A percentile compares a stretch with the other conserved stretches of the same genome.
phyloP scores from a whole-genome alignment of 2,113 vertebrate species.

The Oreocharis arfaki region DNA sequence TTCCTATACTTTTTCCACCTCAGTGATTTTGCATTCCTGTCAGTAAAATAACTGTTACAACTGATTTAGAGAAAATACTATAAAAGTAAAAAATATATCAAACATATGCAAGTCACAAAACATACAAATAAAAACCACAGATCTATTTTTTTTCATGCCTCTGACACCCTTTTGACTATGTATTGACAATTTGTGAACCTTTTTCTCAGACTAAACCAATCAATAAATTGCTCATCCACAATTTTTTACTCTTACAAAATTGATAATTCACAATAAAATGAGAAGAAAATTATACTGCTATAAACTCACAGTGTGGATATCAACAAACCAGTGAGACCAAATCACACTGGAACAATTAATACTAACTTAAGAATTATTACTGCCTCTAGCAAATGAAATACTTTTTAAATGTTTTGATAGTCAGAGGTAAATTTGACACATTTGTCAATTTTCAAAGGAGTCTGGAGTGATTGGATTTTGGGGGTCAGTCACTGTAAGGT shows the following conservation, averaged over 20 bases:
- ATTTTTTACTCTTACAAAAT: slow-evolving; percentile 46
- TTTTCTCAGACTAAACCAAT: slow-evolving; percentile 58
- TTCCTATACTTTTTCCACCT: neutral
- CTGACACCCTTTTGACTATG: slow-evolving; percentile 41
- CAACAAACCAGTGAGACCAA: neutral
- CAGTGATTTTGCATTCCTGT: neutral
- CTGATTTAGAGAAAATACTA: neutral
- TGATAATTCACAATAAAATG: neutral
- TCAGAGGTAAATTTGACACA: slow-evolving; percentile 68
- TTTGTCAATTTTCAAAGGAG: slow-evolving; percentile 75
- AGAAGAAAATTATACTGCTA: neutral
- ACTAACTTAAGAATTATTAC: slow-evolving; percentile 16
- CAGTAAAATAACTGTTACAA: neutral
- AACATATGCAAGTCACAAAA: neutral
- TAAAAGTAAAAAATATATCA: neutral
- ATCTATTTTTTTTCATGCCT: slow-evolving; percentile 53
- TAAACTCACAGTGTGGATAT: neutral
- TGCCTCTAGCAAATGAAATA: slow-evolving; percentile 58
- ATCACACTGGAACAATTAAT: neutral
- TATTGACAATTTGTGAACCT: slow-evolving; percentile 69
- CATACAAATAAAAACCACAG: slow-evolving; percentile 18
- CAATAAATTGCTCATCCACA: slow-evolving; percentile 65
- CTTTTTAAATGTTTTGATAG: slow-evolving; percentile 63
- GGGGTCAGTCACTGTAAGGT: slow-evolving; percentile 75
- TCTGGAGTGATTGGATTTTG: slow-evolving; percentile 77